Evolutionary conservation across 2,797 vertebrate genomes (phyloP), one percentile per base, ranked within the genome.

Genomic region (Anolis apletophallus): DNA sequence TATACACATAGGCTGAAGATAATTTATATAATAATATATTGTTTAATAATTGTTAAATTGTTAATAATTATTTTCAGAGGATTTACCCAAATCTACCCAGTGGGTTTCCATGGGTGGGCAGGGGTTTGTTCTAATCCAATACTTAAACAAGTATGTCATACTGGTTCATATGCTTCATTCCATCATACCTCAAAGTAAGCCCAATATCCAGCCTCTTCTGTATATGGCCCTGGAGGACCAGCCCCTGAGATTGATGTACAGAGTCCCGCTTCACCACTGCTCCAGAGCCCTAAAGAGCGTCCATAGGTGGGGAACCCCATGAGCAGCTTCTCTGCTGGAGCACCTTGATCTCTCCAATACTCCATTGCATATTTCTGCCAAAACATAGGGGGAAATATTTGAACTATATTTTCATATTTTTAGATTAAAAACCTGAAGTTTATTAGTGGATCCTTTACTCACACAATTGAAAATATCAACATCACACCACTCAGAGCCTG

Each of bases 111-210:
- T 29, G 61, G 61, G 23, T 64, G 21, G 29, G 61, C 61, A 64
- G 23, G 61, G 9, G 29, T 13, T 29, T 64, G 57, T 21, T 19
- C 19, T 59, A 59, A 2, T 19, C 57, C 21, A 59, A 59, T 21
- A 59, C 17, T 59, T 6, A 23, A 64, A 64, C 9, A 11, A 4
- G 9, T 64, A 64, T 29, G 12, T 26, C 61, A 64, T 11, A 64
- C 61, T 64, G 61, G 26, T 29, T 64, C 26, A 64, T 64, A 64
- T 1, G 23, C 3, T 11, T 29, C 61, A 12, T 64, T 11, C 26
- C 3, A 11, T 64, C 61, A 72, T 67, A 95, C 97, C 97, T 98
- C 97, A 80, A 97, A 97, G 92, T 91, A 97, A 78, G 96, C 91
- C 97, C 96, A 97, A 55, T 95, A 91, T 8, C 97, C 97, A 0